Evolutionary conservation across 2,113 vertebrate species (phyloP).

Genomic region (Saimiri boliviensis): DNA sequence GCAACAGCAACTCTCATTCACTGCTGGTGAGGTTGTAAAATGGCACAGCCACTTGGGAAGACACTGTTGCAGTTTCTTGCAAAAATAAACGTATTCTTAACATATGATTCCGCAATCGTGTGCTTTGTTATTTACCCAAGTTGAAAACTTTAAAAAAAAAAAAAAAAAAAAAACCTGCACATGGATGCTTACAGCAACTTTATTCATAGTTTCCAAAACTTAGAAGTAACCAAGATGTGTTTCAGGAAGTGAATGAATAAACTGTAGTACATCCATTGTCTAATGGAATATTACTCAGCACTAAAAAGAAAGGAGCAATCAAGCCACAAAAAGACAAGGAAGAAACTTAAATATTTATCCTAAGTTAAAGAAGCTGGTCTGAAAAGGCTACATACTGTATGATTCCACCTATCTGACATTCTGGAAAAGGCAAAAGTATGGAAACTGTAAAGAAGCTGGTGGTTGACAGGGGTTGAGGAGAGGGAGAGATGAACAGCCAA

Average conservation of each 20-base stretch:
- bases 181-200: background rate
- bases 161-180: background rate
- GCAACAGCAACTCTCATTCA: background rate
- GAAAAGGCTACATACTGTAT: background rate
- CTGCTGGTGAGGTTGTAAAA: background rate
- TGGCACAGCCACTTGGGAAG: background rate
- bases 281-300: background rate
- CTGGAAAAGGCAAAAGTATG: background rate
- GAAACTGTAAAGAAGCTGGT: background rate
- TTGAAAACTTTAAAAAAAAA: background rate
- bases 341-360: background rate
- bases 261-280: background rate
- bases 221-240: background rate
- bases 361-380: conserved; percentile 3
- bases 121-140: background rate
- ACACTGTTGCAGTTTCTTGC: background rate
- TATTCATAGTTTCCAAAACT: background rate
- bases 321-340: background rate
- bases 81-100: background rate
- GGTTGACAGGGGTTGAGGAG: background rate
- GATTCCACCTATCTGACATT: background rate
- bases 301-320: background rate
- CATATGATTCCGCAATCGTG: background rate
- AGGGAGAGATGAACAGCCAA: background rate
- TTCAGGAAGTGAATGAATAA: background rate